phyloP scores from a whole-genome alignment of 2,888 invertebrate genomes.

The Polyploca ridens region DNA sequence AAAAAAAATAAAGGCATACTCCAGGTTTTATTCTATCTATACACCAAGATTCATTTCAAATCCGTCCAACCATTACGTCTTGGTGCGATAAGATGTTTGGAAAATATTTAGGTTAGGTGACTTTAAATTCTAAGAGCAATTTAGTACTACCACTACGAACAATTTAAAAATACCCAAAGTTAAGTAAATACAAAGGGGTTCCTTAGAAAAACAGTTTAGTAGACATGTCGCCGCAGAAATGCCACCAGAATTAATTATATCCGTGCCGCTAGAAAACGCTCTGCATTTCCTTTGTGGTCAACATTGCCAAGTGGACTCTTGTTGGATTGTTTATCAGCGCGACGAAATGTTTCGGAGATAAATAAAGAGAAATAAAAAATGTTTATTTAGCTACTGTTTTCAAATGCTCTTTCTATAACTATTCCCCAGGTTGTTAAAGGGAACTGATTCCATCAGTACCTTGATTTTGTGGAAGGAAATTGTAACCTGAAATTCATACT shows the following conservation, averaged over 20 bases:
- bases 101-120: too few relatives aligned
- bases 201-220: slow-evolving; percentile 2
- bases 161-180: not conserved
- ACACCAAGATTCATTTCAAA: too few relatives aligned
- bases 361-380: not conserved
- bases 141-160: not conserved
- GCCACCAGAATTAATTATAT: slow-evolving; percentile 6
- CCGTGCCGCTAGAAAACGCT: not conserved
- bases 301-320: slow-evolving; percentile 2
- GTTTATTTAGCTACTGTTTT: not conserved
- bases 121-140: not conserved
- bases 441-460: too few relatives aligned
- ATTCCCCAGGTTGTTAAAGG: too few relatives aligned
- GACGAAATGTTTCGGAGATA: not conserved
- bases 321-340: not conserved
- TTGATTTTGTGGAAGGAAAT: too few relatives aligned
- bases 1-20: too few relatives aligned
- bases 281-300: slow-evolving; percentile 8
- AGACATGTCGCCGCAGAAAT: slow-evolving; percentile 5
- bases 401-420: not conserved
- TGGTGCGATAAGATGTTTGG: too few relatives aligned
- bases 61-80: too few relatives aligned
- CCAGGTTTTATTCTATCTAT: too few relatives aligned
- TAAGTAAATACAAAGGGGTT: not conserved
- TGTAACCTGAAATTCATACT: too few relatives aligned